A percentile compares a stretch with the other conserved stretches of the same genome.
These are phyloP conservation scores for Aporophyla nigra DNA, from an alignment of 2,888 invertebrate species.

Conservation along the genomic window DNA sequence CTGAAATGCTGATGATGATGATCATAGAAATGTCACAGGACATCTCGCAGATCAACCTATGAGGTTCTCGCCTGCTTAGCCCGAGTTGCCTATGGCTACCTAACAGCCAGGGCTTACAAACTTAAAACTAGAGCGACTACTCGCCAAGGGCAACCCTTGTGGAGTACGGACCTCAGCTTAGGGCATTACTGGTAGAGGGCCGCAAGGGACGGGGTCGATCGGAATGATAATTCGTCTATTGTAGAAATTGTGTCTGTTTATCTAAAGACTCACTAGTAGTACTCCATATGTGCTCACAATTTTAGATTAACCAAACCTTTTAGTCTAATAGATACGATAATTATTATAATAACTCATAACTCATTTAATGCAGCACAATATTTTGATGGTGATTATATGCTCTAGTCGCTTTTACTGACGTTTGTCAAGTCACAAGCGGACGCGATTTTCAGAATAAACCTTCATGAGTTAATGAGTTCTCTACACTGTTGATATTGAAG, in stretches of 20 bases:
- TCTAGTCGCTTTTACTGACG: slow-evolving; percentile 42
- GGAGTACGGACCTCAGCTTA: too few relatives aligned
- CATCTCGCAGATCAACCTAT: too few relatives aligned
- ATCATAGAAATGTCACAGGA: not conserved
- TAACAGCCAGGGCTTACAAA: too few relatives aligned
- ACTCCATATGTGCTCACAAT: slow-evolving; percentile 31
- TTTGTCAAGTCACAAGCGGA: slow-evolving; percentile 26
- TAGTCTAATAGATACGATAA: slow-evolving; percentile 50
- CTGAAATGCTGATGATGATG: too few relatives aligned
- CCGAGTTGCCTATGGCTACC: too few relatives aligned
- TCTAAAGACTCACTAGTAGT: not conserved
- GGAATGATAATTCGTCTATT: slow-evolving; percentile 1
- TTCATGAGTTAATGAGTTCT: not conserved
- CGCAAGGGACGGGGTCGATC: too few relatives aligned
- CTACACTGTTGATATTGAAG: not conserved
- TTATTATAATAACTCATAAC: slow-evolving; percentile 47
- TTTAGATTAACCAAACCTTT: slow-evolving; percentile 47
- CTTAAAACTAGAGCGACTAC: too few relatives aligned
- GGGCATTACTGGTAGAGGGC: too few relatives aligned
- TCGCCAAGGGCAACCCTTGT: too few relatives aligned
- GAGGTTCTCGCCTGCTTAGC: too few relatives aligned
- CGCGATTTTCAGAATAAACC: slow-evolving; percentile 23
- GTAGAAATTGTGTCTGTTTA: not conserved
- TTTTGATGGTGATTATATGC: slow-evolving; percentile 55
- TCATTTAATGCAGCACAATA: slow-evolving; percentile 51